A percentile compares a stretch with the other conserved stretches of the same genome.
These are phyloP conservation scores for Meriones psammophilus DNA, from an alignment of 2,797 vertebrate genomes.

Conservation along the genomic window DNA sequence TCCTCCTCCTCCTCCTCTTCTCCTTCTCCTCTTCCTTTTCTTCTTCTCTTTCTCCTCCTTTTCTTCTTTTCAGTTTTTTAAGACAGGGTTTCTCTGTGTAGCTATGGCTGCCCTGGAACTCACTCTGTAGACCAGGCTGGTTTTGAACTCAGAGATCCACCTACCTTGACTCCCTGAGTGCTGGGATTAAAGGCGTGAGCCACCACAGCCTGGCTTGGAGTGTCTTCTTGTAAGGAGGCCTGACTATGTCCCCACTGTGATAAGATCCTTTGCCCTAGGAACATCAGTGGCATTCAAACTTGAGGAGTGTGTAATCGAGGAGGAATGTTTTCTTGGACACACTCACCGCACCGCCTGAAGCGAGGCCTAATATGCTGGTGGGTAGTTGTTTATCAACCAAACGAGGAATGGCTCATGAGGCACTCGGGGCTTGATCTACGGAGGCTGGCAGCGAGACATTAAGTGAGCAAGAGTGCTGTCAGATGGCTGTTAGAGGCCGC, in stretches of 20 bases:
- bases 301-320: neutral
- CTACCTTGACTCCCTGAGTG: neutral
- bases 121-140: neutral
- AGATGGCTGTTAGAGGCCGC: neutral
- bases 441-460: neutral
- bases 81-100: neutral
- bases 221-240: neutral
- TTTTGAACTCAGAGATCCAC: neutral
- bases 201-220: neutral
- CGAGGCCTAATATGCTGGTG: neutral
- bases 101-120: neutral
- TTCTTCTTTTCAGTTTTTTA: neutral
- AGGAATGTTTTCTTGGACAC: neutral
- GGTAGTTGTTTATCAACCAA: neutral
- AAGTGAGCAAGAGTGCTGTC: neutral
- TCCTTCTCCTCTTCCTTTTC: neutral
- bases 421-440: neutral
- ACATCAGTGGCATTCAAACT: neutral
- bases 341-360: neutral
- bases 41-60: neutral
- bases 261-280: neutral
- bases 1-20: neutral
- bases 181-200: neutral
- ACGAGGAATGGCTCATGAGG: neutral
- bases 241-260: neutral